Conservation (phyloP, 1,140 invertebrate genomes). For the Aethina tumida region DNA sequence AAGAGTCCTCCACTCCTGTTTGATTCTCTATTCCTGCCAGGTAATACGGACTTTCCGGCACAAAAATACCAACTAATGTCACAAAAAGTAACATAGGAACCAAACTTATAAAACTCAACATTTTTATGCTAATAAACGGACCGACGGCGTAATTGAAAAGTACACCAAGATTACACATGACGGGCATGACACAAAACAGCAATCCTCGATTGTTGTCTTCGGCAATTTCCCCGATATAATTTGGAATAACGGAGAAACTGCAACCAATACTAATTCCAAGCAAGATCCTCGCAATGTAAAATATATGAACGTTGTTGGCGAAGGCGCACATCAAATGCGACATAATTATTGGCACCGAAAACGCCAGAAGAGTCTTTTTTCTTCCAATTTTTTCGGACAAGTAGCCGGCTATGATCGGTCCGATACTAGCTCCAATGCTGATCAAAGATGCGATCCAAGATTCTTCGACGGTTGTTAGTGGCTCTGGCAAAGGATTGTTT, state of each 20-base stretch:
- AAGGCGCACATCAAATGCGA: constrained; percentile 36
- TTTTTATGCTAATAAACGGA: constrained; percentile 43
- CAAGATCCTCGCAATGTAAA: constrained; percentile 36
- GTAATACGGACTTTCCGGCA: constrained; percentile 65
- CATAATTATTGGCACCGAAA: constrained; percentile 34
- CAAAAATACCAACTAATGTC: constrained; percentile 36
- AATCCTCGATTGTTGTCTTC: constrained; percentile 29
- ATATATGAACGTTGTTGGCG: constrained; percentile 30
- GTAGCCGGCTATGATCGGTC: constrained; percentile 26
- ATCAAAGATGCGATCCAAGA: constrained; percentile 77
- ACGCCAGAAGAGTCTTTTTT: constrained; percentile 35
- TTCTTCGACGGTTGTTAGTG: constrained; percentile 41
- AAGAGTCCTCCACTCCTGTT: constrained; percentile 11
- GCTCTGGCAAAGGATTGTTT: constrained; percentile 27
- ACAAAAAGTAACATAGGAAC: constrained; percentile 41
- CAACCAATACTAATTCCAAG: constrained; percentile 38
- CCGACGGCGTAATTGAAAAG: constrained; percentile 45
- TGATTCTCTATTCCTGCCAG: constrained; percentile 11
- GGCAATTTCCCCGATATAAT: constrained; percentile 42
- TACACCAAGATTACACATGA: constrained; percentile 30
- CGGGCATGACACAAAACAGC: constrained; percentile 51
- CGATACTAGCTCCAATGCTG: constrained; percentile 59
- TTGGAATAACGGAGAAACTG: constrained; percentile 39
- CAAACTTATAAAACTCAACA: constrained; percentile 40
- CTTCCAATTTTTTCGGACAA: constrained; percentile 36